Evolutionary conservation across 2,888 invertebrate genomes (phyloP).

Genomic region (Folsomia candida): DNA sequence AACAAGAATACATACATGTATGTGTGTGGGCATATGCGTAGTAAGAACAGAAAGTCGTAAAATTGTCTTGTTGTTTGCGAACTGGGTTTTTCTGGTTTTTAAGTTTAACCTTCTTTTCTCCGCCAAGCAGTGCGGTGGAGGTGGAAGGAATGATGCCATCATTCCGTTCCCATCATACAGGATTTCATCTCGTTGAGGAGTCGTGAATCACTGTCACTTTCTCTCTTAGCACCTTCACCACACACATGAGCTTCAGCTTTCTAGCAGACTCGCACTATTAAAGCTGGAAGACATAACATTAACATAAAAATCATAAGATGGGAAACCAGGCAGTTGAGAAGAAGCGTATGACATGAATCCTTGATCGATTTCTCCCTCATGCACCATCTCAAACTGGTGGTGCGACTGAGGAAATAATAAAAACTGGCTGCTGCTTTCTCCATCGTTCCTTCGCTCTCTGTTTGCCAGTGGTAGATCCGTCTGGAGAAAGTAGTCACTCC

Average conservation of each 20-base stretch:
- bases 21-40: too few relatives aligned
- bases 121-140: too few relatives aligned
- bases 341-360: conserved; percentile 15
- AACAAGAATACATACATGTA: too few relatives aligned
- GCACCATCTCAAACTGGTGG: background rate
- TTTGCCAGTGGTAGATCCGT: too few relatives aligned
- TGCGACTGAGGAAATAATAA: background rate
- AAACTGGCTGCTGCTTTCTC: background rate
- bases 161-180: background rate
- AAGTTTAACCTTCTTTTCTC: too few relatives aligned
- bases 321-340: background rate
- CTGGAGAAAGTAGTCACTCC: too few relatives aligned
- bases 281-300: background rate
- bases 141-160: too few relatives aligned
- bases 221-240: background rate
- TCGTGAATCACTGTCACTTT: background rate
- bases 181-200: background rate
- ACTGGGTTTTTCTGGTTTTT: too few relatives aligned
- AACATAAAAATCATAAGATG: conserved; percentile 4
- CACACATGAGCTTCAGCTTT: background rate
- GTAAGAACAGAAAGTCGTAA: too few relatives aligned
- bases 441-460: background rate
- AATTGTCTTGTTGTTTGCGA: too few relatives aligned
- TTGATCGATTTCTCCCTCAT: conserved; percentile 18
- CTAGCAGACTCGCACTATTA: background rate